Percentiles rank a stretch among this genome's conserved stretches.
Evolutionary conservation across 2,888 invertebrate genomes (phyloP).

Genomic region (Plemyria rubiginata): DNA sequence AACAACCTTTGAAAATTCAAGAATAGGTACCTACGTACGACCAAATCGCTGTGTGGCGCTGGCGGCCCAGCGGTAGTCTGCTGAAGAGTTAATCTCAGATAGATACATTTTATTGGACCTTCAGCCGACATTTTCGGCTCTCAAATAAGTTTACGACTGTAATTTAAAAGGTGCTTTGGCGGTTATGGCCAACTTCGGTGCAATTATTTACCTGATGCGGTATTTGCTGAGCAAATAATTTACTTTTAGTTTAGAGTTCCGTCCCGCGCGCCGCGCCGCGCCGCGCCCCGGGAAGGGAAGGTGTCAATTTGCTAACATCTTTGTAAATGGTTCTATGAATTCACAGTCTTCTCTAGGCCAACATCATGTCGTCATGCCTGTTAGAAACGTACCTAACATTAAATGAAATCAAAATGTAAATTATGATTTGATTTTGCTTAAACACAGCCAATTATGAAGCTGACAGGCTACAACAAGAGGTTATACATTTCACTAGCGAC

Average conservation of each 20-base stretch:
- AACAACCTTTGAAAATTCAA: neutral
- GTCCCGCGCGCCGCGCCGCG: too few species aligned
- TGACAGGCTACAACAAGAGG: too few species aligned
- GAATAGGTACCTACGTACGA: too few species aligned
- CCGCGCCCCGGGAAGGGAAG: neutral
- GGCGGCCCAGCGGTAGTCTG: neutral
- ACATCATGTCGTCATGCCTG: neutral
- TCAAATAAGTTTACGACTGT: slow-evolving; percentile 34
- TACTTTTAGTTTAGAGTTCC: slow-evolving; percentile 17
- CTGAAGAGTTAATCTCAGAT: slow-evolving; percentile 28
- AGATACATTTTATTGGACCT: slow-evolving; percentile 33
- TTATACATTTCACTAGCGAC: too few species aligned
- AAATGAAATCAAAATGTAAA: too few species aligned
- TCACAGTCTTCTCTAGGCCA: neutral
- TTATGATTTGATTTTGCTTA: too few species aligned
- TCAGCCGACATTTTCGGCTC: slow-evolving; percentile 32
- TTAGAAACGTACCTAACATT: neutral
- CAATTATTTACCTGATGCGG: slow-evolving; percentile 22
- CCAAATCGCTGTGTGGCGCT: neutral
- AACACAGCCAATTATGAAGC: too few species aligned
- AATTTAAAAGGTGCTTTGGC: slow-evolving; percentile 31
- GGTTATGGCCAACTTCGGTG: slow-evolving; percentile 19
- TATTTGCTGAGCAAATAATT: slow-evolving; percentile 16
- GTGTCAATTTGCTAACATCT: slow-evolving; percentile 16
- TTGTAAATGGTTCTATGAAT: slow-evolving; percentile 7